phyloP scores from a whole-genome alignment of 2,888 invertebrate species.

The Tenthredo amoena region DNA sequence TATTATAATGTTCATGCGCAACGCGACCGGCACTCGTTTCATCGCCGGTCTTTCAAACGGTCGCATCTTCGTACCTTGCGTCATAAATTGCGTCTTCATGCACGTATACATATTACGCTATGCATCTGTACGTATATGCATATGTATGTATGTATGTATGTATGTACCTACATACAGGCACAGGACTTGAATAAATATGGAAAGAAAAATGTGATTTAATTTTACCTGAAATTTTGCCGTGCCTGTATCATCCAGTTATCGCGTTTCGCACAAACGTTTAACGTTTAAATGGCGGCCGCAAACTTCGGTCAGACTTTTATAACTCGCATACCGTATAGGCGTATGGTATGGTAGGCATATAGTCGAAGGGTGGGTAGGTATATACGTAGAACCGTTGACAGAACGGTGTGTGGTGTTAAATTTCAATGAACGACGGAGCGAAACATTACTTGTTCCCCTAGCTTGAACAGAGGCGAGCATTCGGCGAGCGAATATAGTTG shows the following conservation, averaged over 20 bases:
- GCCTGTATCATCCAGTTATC: background rate
- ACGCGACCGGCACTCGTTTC: background rate
- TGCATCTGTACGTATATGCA: too few relatives aligned
- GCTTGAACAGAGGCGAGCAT: background rate
- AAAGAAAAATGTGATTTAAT: background rate
- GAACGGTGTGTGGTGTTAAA: background rate
- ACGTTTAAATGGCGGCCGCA: slow-evolving; percentile 14
- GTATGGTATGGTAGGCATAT: background rate
- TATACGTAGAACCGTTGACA: background rate
- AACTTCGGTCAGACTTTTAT: background rate
- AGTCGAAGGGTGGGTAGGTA: background rate
- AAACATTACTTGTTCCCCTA: background rate
- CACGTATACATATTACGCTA: too few relatives aligned
- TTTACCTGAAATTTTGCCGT: background rate
- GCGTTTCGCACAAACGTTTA: background rate
- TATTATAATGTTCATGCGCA: background rate
- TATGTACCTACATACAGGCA: background rate
- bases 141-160: too few relatives aligned
- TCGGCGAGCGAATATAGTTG: background rate
- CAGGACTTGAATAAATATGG: background rate
- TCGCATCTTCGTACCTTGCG: background rate
- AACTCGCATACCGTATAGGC: background rate
- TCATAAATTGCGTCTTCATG: background rate
- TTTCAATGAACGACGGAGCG: background rate
- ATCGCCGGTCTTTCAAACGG: background rate